Base-by-base conservation (phyloP, 2,113 vertebrate genomes). In the Oreochromis spilurus region DNA sequence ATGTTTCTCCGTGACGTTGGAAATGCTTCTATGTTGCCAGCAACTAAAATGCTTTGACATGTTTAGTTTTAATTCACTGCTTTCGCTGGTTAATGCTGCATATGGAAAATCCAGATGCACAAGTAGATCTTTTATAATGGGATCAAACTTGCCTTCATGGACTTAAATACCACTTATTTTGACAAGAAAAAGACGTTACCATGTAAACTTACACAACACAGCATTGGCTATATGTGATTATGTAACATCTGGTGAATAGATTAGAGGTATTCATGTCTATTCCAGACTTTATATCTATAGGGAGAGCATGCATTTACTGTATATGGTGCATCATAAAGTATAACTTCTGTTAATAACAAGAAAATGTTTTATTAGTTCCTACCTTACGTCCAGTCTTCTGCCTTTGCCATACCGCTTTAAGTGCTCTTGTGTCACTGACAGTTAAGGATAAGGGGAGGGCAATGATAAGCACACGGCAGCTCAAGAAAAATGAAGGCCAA, bases 401-500 rank as follows among this genome's bases (percentile, higher is more conserved):
- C 31, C 60, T 53, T 43, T 19, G 12, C 7, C 2, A 3, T 9
- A 29, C 26, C 7, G 7, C 80, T 77, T 21, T 9, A 38, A 81
- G 55, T 85, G 53, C 40, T 14, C 19, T 29, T 7, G 13, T 36
- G 19, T 60, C 31, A 6, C 9, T 67, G 34, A 80, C 31, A 19
- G 81, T 79, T 79, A 84, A 58, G 43, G 11, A 19, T 11, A 21
- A 24, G 21, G 75, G 79, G 89, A 38, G 89, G 60, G 62, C 4
- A 31, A 12, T 62, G 94, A 93, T 93, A 89, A 93, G 60, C 36
- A 78, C 29, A 31, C 1, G 17, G 2, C 14, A 78, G 72, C 65
- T 7, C 55, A 14, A 8, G 40, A 26, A 36, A 40, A 19, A 0
- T 43, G n/a, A 16, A 84, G 52, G 40, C 38, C 43, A 31, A 19